Base-by-base conservation (phyloP, 1,140 invertebrate species). In the Formica exsecta region DNA sequence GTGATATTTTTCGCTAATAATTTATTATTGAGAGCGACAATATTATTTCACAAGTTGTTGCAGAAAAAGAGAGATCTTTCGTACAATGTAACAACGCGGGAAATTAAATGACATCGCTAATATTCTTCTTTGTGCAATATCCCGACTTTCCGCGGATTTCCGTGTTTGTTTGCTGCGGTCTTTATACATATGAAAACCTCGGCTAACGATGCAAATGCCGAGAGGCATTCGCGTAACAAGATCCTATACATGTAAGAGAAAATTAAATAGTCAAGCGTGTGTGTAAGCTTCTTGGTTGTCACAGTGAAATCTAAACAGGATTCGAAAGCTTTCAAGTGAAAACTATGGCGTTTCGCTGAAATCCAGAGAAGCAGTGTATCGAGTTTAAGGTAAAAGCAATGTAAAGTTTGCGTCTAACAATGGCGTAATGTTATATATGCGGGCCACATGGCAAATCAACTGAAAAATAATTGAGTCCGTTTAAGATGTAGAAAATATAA, bases 251-350 rank as follows among this genome's bases (percentile, higher is more conserved):
- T 25, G 19, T 71, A 48, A 19, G 25, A 54, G 54, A 25, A 61
- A 83, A 74, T 83, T 83, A 83, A 83, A 83, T 83, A 61, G 77
- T 32, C 48, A 5, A 22, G 44, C 41, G 13, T 51, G 16, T 79
- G n/a, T 54, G 32, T 36, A 38, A 29, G 29, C 32, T 57, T 68
- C 64, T 70, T 16, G 68, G 38, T 74, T 44, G 54, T 62, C 79
- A 71, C 36, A 22, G 19, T 38, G 68, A 74, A 83, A 81, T 81
- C 51, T 71, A 81, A 81, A 83, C 79, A 61, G 54, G 79, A 73
- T 73, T 81, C 66, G 77, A 81, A 81, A 81, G 51, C 54, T 81
- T 73, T 81, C 66, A 73, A 25, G 54, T 73, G 66, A 81, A 81
- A 81, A 81, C 51, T 71, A 80, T 32, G 65, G 22, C 36, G n/a